Evolutionary conservation across 2,888 invertebrate genomes (phyloP), one percentile per base, ranked within the genome.

Genomic region (Rhingia rostrata): DNA sequence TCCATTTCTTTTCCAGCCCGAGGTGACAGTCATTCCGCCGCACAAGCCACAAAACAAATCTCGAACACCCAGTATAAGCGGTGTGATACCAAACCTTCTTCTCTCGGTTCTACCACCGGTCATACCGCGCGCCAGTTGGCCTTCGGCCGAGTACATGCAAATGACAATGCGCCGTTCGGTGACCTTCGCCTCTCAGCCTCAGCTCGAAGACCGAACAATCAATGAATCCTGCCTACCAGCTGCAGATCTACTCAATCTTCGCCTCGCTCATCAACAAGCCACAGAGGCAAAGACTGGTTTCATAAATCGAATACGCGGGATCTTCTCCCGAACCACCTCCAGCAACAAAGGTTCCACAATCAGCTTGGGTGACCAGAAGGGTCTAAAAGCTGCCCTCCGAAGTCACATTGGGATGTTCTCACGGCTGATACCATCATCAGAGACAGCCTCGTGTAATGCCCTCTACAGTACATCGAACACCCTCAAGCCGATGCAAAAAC

Each of bases 61-160:
- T 0, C 89, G 94, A 39, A 94, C 95, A 6, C 94, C 94, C 0
- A 95, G 95, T 89, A 93, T 95, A 77, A 93, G 94, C 35, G 95
- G 95, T 10, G 95, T 95, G 14, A 91, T 95, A 30, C 95, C 95
- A 0, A 93, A 95, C 91, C 92, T 95, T 6, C 91, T 95, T 37
- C 93, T 95, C 2, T 95, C 95, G 14, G 95, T 95, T 6, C 92
- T 95, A 0, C 95, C 95, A 0, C 95, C 95, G 1, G 95, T 95
- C 63, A 95, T 95, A 67, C 95, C 95, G 0, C 92, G 95, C 49
- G 95, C 95, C 5, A 95, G 95, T 90, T 95, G 95, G 95, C 95
- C 95, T 0, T 95, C 95, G 9, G 94, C 95, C 0, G 94, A 95
- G 88, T 93, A 93, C 53, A 93, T 92, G 90, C 92, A 93, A 77